These are phyloP conservation scores for Tragelaphus strepsiceros DNA, from an alignment of 2,113 vertebrate genomes.

Conservation along the genomic window DNA sequence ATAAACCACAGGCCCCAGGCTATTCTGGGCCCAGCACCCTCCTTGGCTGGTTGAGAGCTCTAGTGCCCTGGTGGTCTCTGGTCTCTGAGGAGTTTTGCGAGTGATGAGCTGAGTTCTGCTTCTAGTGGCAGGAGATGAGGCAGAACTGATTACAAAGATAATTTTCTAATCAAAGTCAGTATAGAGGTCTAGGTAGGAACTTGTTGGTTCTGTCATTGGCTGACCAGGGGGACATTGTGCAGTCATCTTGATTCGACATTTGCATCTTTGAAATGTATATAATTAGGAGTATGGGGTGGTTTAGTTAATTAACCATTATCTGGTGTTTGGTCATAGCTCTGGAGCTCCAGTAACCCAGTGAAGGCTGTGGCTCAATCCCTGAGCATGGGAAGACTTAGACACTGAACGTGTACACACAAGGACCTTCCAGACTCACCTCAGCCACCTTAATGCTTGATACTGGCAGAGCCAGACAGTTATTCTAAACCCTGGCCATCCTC, in stretches of 20 bases:
- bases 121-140: not conserved
- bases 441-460: not conserved
- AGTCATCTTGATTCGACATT: not conserved
- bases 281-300: not conserved
- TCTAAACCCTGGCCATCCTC: not conserved
- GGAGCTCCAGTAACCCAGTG: not conserved
- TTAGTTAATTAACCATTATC: not conserved
- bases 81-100: not conserved
- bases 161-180: not conserved
- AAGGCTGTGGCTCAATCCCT: not conserved
- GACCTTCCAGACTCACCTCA: not conserved
- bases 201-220: not conserved
- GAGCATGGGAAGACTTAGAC: not conserved
- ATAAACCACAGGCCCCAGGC: not conserved
- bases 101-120: not conserved
- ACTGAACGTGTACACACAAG: not conserved
- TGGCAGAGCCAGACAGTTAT: not conserved
- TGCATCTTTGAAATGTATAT: not conserved
- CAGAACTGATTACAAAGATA: not conserved
- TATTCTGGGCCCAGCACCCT: not conserved
- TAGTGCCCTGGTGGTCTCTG: rapidly evolving
- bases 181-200: not conserved
- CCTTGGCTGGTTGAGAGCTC: not conserved
- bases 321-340: not conserved
- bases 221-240: not conserved